Evolutionary conservation across 2,797 vertebrate genomes (phyloP), one percentile per base, ranked within the genome.

Genomic region (Dryobates pubescens): DNA sequence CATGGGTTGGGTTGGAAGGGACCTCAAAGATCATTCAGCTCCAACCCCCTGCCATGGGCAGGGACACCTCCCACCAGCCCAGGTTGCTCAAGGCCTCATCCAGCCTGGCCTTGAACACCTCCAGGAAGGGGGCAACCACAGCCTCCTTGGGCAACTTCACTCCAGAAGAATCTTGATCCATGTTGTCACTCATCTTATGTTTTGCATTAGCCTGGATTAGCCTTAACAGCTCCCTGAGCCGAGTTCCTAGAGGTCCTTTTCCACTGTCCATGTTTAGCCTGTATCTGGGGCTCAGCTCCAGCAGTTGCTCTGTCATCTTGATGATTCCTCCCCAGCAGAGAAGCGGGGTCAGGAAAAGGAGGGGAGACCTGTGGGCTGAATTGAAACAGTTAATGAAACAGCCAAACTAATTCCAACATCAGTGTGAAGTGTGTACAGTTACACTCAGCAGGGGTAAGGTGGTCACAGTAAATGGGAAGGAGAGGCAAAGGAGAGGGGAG

Each of bases 101-200:
- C 49, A 51, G 23, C 49, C 49, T 51, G 49, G 49, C 23, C 49
- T 51, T 24, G 49, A 51, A 51, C 49, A 24, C 22, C 22, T 24
- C 49, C 49, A 51, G 49, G 22, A 6, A 51, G 49, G 49, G 11
- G 6, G 49, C 22, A 51, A 11, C 49, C 49, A 51, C 49, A 51
- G 23, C 49, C 49, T 51, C 23, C 49, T 22, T 51, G 23, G 23
- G 49, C 49, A 24, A 5, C 49, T 51, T 51, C 49, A 51, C 13
- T 63, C 38, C 27, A n/a, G 57, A 41, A 76, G 15, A 47, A 22
- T 19, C 49, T 19, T 0, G 0, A 30, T 58, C 51, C 7, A 1
- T 61, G 77, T 12, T 34, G 27, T 0, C 0, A 10, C 32, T 83
- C 23, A 8, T n/a, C 38, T 38, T 68, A 57, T 47, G 6, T n/a